A percentile compares a stretch with the other conserved stretches of the same genome.
Evolutionary conservation across 1,140 invertebrate genomes (phyloP).

Genomic region (Drosophila ironensis): DNA sequence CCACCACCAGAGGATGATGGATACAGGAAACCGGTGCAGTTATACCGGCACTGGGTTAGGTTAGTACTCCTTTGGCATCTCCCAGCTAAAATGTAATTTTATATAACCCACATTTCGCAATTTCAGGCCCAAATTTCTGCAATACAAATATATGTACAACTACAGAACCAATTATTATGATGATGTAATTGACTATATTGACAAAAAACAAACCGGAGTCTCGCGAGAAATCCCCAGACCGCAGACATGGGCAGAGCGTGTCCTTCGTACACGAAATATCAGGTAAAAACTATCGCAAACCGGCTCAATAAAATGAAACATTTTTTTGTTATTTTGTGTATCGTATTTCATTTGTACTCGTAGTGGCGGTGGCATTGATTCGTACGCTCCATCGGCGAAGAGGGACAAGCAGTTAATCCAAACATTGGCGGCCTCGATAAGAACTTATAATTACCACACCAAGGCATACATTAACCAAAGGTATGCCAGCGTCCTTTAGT

Average conservation of each 20-base stretch:
- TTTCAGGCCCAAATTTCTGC: slow-evolving; percentile 87
- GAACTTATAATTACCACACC: slow-evolving; percentile 85
- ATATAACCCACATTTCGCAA: background rate
- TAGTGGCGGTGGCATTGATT: slow-evolving; percentile 61
- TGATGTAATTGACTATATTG: slow-evolving; percentile 91
- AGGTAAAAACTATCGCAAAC: slow-evolving; percentile 51
- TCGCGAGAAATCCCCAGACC: slow-evolving; percentile 87
- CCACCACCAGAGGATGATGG: slow-evolving; percentile 84
- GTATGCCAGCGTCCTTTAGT: slow-evolving; percentile 82
- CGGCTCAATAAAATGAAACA: no score
- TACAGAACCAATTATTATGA: slow-evolving; percentile 93
- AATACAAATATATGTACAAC: slow-evolving; percentile 91
- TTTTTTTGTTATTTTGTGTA: slow-evolving; percentile 2
- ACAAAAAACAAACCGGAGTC: slow-evolving; percentile 88
- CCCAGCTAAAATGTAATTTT: background rate
- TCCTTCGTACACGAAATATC: slow-evolving; percentile 84
- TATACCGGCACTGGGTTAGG: slow-evolving; percentile 89
- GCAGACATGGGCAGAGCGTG: slow-evolving; percentile 91
- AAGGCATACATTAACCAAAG: slow-evolving; percentile 85
- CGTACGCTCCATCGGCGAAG: slow-evolving; percentile 64
- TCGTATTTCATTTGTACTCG: background rate
- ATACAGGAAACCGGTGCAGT: slow-evolving; percentile 83
- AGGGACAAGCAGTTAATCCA: slow-evolving; percentile 83
- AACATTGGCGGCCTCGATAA: slow-evolving; percentile 84
- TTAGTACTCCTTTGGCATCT: slow-evolving; percentile 67